phyloP scores from a whole-genome alignment of 1,140 invertebrate genomes.

The Sipha flava region DNA sequence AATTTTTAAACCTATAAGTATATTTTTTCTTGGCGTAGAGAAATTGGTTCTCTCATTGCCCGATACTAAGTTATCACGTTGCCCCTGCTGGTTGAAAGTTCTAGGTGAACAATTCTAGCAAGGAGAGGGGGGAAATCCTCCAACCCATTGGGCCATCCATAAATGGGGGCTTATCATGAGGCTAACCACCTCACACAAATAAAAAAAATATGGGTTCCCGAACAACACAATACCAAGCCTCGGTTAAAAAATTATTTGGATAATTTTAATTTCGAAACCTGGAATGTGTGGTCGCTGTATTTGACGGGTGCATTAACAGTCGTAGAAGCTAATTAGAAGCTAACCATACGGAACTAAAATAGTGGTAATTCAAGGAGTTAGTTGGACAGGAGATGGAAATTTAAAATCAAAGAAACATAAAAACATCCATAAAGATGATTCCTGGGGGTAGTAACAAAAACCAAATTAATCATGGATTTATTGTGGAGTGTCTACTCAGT shows the following conservation, averaged over 20 bases:
- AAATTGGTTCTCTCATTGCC: too few relatives aligned
- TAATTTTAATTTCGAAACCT: background rate
- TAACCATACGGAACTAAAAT: background rate
- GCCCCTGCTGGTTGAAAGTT: background rate
- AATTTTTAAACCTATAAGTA: too few relatives aligned
- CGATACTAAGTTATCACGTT: background rate
- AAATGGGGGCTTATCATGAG: background rate
- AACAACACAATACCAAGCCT: slow-evolving; percentile 5
- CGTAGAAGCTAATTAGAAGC: background rate
- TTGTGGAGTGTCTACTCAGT: background rate
- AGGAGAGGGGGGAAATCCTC: background rate
- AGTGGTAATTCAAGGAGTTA: background rate
- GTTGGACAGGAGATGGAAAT: background rate
- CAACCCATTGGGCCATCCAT: background rate
- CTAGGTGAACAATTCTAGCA: background rate
- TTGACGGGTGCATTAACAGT: background rate
- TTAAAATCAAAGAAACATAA: background rate
- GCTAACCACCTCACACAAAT: background rate
- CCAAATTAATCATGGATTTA: background rate
- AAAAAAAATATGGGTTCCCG: slow-evolving; percentile 7
- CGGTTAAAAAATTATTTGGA: background rate
- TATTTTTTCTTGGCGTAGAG: too few relatives aligned
- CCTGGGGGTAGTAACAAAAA: too few relatives aligned
- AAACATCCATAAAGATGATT: too few relatives aligned
- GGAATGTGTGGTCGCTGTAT: background rate